Evolutionary conservation across 2,888 invertebrate species (phyloP), one percentile per base, ranked within the genome.

Genomic region (Tachystola acroxantha): DNA sequence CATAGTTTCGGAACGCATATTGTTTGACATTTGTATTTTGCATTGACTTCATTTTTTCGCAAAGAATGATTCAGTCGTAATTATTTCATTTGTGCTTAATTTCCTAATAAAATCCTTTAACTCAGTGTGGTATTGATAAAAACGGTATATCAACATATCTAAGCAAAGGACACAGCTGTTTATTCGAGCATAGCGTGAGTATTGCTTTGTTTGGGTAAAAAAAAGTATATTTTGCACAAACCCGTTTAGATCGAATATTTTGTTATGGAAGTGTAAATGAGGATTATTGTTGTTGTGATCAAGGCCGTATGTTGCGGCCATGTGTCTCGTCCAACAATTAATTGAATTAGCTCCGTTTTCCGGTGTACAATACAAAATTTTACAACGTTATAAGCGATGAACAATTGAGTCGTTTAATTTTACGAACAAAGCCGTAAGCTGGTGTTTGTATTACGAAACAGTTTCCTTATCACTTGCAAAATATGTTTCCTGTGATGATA

Each of bases 1-100:
- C 3, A 16, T 16, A 19, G 29, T 31, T 37, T 32, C 27, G 12
- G 37, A 32, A 32, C 27, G 37, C 16, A 27, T 14, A 14, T 22
- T 16, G 22, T 11, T 32, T 12, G 16, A 31, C 40, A 34, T 36
- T 36, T 28, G 7, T 10, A 20, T 12, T 24, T 32, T 25, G 13
- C 14, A 9, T 19, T 22, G 29, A 35, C 29, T 24, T 26, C 20
- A 22, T 31, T 37, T 40, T 40, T 40, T 37, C 34, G 34, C 40
- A 10, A 50, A 51, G 53, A 57, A 56, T 69, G 72, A 75, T 64
- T 75, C 65, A 74, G 76, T 66, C 77, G 76, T 67, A 75, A 67
- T 66, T 63, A 55, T 54, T 57, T 56, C 55, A 49, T 42, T 60
- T 53, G 54, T 38, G 50, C 48, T 47, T 53, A 42, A 35, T 50